Base-by-base conservation (phyloP, 2,888 invertebrate species). In the Oscheius onirici region DNA sequence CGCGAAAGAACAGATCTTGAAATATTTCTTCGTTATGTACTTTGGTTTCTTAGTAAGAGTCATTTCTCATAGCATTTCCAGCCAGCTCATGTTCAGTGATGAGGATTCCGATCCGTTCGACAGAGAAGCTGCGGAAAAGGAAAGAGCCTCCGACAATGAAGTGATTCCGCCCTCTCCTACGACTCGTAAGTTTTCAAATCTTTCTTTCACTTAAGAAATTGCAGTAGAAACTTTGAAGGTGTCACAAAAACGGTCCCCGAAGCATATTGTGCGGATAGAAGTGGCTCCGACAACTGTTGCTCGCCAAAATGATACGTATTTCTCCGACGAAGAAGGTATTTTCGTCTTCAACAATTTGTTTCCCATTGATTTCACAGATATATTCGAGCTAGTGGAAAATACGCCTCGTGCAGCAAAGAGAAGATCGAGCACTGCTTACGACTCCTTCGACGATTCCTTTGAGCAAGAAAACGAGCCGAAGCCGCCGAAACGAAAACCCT, bases 61-160 rank as follows among this genome's bases (percentile, higher is more conserved):
- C 43, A 15, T 43, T 43, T 40, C 57, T 57, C 8, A 24, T 52
- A 3, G 10, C 26, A 26, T 13, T 55, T 46, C 49, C 24, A 13
- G 3, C 15, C 24, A n/a, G 24, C 44, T 49, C 22, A 63, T 63
- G 63, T 63, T 63, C 46, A 63, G 63, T 34, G 63, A 63, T 15
- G 63, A 63, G 17, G 63, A 63, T 17, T 24, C 24, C n/a, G 63
- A 63, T 28, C 24, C 26, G n/a, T 63, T 63, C 46, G 41, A 41
- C 13, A 28, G 22, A 46, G n/a, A 15, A n/a, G 58, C 20, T 20
- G 58, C 17, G 13, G 58, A 58, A n/a, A 34, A 15, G n/a, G 3
- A 8, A 2, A 8, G 15, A 26, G 55, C 15, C n/a, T 55, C 26
- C 11, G 15, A 24, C 6, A 28, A 55, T 55, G 11, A 26, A 13